Evolutionary conservation across 2,113 vertebrate species (phyloP), one percentile per base, ranked within the genome.

Genomic region (Genyomyrus donnyi): DNA sequence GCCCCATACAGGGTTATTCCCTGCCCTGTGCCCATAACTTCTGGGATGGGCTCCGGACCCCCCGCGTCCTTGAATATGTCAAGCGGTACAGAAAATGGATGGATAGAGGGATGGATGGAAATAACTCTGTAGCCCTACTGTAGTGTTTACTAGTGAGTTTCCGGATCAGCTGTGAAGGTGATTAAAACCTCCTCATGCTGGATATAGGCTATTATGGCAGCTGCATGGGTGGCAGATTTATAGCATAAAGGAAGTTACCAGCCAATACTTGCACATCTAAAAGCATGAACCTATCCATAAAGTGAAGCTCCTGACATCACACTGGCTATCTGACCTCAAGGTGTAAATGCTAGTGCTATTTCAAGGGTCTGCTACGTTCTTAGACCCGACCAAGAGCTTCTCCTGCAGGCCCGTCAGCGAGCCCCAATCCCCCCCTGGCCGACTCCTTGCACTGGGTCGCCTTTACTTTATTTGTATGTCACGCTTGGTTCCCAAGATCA

Each of bases 181-280:
- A 74, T 74, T 74, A 52, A 74, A 74, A 74, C 31, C 70, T 77
- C 70, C 39, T 77, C 70, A 77, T 77, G 70, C 70, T 77, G 70
- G 70, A 77, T 35, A 31, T 77, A 31, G 5, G 31, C 74, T 80
- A 80, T 80, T 42, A 80, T 80, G 31, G 74, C 35, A 42, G 74
- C 74, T 80, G 74, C 35, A 42, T 17, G 74, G 74, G 15, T 42
- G 74, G 17, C 35, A 80, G 74, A 80, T 80, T 80, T 80, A 80
- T 39, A n/a, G 74, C 74, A 80, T 80, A 19, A 80, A 80, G 74
- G 74, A 80, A 80, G 74, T 35, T 80, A 39, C n/a, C 74, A 35
- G 6, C 13, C 74, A 15, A 80, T 80, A 17, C 74, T 80, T 80
- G 74, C 35, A 15, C 17, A 42, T 80, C 35, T 80, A 35, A 31